phyloP scores from a whole-genome alignment of 2,888 invertebrate species.

The Drosophila silvestris region DNA sequence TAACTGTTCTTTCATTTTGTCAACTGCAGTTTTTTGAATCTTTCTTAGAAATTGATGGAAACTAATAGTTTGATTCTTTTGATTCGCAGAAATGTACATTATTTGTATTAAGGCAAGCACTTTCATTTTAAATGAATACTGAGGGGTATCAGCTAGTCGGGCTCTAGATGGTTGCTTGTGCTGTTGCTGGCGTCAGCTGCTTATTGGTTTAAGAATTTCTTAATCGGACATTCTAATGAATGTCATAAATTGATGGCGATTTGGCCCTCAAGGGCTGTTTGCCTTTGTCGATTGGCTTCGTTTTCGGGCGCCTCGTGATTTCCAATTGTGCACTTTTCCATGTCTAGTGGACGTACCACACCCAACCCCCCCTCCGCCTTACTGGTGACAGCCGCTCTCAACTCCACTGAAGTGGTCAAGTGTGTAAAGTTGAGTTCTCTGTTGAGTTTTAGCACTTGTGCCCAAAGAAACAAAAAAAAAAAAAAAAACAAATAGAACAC shows the following conservation, averaged over 20 bases:
- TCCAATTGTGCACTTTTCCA: conserved; percentile 62
- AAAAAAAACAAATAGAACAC: not conserved
- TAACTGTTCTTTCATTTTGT: not conserved
- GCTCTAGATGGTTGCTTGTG: not conserved
- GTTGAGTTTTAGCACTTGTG: conserved; percentile 71
- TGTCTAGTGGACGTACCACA: conserved; percentile 15
- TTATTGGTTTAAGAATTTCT: conserved; percentile 75
- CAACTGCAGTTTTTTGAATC: rapidly evolving
- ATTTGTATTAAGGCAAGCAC: not conserved
- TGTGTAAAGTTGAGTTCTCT: conserved; percentile 76
- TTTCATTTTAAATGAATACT: not conserved
- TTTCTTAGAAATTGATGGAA: not conserved
- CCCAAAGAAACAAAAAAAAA: conserved; percentile 17
- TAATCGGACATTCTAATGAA: conserved; percentile 85
- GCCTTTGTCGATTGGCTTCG: conserved; percentile 81
- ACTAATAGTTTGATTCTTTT: not conserved
- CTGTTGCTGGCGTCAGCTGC: conserved; percentile 80
- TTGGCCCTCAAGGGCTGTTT: conserved; percentile 27
- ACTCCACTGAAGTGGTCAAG: conserved; percentile 81
- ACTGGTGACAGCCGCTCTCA: conserved; percentile 12
- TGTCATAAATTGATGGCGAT: conserved; percentile 84
- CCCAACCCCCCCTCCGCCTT: not conserved
- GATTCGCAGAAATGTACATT: not conserved
- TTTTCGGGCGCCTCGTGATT: conserved; percentile 72
- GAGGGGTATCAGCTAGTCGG: conserved; percentile 1